A percentile compares a stretch with the other conserved stretches of the same genome.
phyloP scores from a whole-genome alignment of 2,888 invertebrate species.

The Rhynchonema sp. region DNA sequence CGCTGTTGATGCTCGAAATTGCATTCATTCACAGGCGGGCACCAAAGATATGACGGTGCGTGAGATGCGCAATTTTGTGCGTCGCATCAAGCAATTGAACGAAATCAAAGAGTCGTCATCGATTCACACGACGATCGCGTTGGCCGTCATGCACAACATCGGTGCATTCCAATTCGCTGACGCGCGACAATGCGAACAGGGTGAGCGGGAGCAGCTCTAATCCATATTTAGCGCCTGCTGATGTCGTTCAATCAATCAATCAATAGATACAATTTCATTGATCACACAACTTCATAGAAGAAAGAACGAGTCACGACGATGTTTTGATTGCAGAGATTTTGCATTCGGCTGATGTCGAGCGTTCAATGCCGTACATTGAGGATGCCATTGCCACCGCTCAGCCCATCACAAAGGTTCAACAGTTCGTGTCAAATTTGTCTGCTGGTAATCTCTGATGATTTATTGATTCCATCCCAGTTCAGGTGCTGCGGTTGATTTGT shows the following conservation, averaged over 20 bases:
- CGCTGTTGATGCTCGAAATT: too few relatives aligned
- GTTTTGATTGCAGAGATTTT: constrained; percentile 66
- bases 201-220: constrained; percentile 16
- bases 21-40: constrained; percentile 25
- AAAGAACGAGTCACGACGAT: too few relatives aligned
- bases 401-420: background rate
- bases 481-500: constrained; percentile 64
- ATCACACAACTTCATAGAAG: too few relatives aligned
- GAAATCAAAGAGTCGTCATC: constrained; percentile 53
- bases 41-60: constrained; percentile 67
- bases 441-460: background rate
- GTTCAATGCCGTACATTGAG: constrained; percentile 66
- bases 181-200: constrained; percentile 58
- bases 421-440: background rate
- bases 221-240: background rate
- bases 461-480: background rate
- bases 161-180: constrained; percentile 57
- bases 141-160: constrained; percentile 66
- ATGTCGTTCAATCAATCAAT: background rate
- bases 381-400: constrained; percentile 58
- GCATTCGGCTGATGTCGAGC: constrained; percentile 74
- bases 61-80: constrained; percentile 80
- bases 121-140: constrained; percentile 72
- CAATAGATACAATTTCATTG: too few relatives aligned
- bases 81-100: constrained; percentile 63